These are phyloP conservation scores for Acanthurus lineatus DNA, from an alignment of 2,797 vertebrate species.

Conservation along the genomic window DNA sequence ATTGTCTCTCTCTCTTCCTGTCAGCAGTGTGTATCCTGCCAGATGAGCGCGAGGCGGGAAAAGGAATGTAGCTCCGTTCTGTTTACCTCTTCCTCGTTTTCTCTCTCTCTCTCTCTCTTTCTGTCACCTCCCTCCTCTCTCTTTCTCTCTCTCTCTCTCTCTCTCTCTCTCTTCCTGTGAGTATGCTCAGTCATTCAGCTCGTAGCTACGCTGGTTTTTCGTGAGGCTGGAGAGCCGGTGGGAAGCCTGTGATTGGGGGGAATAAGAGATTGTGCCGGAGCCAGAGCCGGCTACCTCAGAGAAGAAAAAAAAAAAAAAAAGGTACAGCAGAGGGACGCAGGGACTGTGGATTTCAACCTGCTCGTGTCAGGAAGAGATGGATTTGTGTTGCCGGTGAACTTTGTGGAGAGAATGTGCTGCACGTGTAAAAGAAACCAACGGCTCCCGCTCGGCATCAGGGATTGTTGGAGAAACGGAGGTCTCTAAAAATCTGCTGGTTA, in stretches of 20 bases:
- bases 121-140: background rate
- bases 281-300: constrained; percentile 42
- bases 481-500: constrained; percentile 32
- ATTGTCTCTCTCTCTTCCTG: constrained; percentile 15
- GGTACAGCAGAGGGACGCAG: constrained; percentile 17
- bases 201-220: constrained; percentile 46
- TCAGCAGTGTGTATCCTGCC: constrained; percentile 61
- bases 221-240: constrained; percentile 60
- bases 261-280: constrained; percentile 43
- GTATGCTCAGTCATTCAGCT: constrained; percentile 71
- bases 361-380: constrained; percentile 23
- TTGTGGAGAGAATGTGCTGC: constrained; percentile 44
- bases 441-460: constrained; percentile 22
- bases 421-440: constrained; percentile 15
- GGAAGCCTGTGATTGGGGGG: constrained; percentile 58
- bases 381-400: constrained; percentile 58
- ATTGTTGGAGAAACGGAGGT: constrained; percentile 11
- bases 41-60: constrained; percentile 71
- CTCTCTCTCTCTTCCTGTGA: constrained; percentile 32
- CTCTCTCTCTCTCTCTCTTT: background rate
- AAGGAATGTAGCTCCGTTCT: constrained; percentile 68
- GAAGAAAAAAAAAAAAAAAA: constrained; percentile 9
- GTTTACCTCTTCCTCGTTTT: constrained; percentile 60
- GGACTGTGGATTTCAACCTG: constrained; percentile 45
- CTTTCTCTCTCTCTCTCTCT: constrained; percentile 32